These are phyloP conservation scores for Sinopyrophorus schimmeli DNA, from an alignment of 2,888 invertebrate genomes.

Conservation along the genomic window DNA sequence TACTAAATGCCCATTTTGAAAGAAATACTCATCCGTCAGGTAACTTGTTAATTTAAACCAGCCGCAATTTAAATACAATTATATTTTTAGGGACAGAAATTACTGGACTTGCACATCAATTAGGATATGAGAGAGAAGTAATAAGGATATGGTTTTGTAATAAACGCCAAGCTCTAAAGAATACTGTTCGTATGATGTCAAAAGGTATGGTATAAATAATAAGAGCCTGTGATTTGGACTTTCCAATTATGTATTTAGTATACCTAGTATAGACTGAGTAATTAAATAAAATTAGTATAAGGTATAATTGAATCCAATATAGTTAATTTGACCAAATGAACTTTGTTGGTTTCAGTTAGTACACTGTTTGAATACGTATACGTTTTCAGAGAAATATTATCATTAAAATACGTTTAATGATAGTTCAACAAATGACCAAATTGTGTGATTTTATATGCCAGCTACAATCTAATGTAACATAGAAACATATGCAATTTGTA, in stretches of 20 bases:
- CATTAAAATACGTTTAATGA: constrained; percentile 30
- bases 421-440: constrained; percentile 35
- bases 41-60: too few relatives aligned
- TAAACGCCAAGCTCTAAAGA: constrained; percentile 95
- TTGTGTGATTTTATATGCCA: constrained; percentile 35
- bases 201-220: constrained; percentile 73
- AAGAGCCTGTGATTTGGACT: constrained; percentile 25
- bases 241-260: too few relatives aligned
- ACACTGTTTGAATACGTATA: constrained; percentile 28
- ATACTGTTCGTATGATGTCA: constrained; percentile 95
- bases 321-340: constrained; percentile 11
- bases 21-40: constrained; percentile 98
- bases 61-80: not conserved
- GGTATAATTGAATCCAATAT: constrained; percentile 15
- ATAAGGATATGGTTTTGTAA: constrained; percentile 99
- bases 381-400: constrained; percentile 30
- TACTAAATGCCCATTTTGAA: constrained; percentile 94
- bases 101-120: constrained; percentile 90
- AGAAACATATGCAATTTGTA: constrained; percentile 31
- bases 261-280: constrained; percentile 26
- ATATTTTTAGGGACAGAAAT: constrained; percentile 85
- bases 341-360: constrained; percentile 11
- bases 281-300: constrained; percentile 13
- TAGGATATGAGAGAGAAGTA: constrained; percentile 97
- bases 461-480: constrained; percentile 31